phyloP scores from a whole-genome alignment of 2,888 invertebrate genomes.

The Hypomecis atomaria region DNA sequence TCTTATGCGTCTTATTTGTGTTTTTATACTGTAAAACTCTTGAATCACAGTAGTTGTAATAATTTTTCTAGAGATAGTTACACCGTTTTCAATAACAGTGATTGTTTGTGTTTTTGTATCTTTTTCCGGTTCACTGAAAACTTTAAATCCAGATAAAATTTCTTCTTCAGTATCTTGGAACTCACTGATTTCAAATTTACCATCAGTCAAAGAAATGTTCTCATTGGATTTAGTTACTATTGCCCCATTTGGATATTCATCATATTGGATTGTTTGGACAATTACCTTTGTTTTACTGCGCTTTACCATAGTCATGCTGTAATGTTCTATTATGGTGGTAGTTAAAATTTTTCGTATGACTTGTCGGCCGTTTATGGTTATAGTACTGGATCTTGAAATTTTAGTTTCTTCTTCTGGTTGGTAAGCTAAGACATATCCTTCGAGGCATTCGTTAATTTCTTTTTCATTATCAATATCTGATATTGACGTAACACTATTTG shows the following conservation, averaged over 20 bases:
- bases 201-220: constrained; percentile 24
- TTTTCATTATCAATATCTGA: constrained; percentile 20
- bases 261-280: constrained; percentile 6
- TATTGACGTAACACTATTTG: constrained; percentile 15
- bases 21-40: constrained; percentile 11
- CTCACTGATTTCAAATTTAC: constrained; percentile 10
- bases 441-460: constrained; percentile 18
- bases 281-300: constrained; percentile 2
- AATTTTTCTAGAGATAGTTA: constrained; percentile 9
- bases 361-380: constrained; percentile 6
- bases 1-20: constrained; percentile 4
- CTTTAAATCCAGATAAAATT: constrained; percentile 8
- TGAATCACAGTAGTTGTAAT: constrained; percentile 6
- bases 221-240: constrained; percentile 22
- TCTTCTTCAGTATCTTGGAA: not conserved
- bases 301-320: constrained; percentile 15
- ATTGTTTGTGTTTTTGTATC: constrained; percentile 7
- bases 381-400: constrained; percentile 8
- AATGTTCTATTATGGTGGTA: constrained; percentile 14
- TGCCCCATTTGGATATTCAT: constrained; percentile 30
- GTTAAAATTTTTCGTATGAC: constrained; percentile 11
- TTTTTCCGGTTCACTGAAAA: not conserved
- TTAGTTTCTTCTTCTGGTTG: constrained; percentile 29
- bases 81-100: constrained; percentile 20
- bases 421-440: constrained; percentile 7